Conservation (phyloP, 2,888 invertebrate genomes). For the Tenthredo livida region DNA sequence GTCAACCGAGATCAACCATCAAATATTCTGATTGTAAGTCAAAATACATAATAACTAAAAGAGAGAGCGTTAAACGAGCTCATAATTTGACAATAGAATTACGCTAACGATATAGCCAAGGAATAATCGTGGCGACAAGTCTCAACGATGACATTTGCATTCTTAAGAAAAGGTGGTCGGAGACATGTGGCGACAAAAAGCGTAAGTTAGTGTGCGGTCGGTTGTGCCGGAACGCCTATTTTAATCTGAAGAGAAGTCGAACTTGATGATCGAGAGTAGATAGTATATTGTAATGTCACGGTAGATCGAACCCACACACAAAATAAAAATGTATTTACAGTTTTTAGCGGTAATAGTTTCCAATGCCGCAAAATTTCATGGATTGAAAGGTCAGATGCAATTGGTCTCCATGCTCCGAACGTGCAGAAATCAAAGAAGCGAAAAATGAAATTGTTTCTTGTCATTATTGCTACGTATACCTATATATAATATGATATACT, state of each 20-base stretch:
- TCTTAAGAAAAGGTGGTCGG: constrained; percentile 9
- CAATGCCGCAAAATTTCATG: constrained; percentile 4
- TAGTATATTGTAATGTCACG: constrained; percentile 32
- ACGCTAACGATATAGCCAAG: constrained; percentile 9
- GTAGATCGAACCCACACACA: constrained; percentile 21
- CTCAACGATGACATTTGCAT: constrained; percentile 46
- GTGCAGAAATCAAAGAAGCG: constrained; percentile 4
- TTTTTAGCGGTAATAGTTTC: constrained; percentile 9
- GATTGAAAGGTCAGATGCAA: constrained; percentile 18
- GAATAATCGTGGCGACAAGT: not conserved
- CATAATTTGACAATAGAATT: constrained; percentile 26
- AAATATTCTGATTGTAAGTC: not conserved
- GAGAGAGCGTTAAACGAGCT: constrained; percentile 43
- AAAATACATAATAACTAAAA: not conserved
- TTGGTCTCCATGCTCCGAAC: not conserved
- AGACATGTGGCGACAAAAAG: constrained; percentile 30
- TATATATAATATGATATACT: not conserved
- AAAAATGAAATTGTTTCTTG: constrained; percentile 8
- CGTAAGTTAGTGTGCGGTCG: constrained; percentile 17
- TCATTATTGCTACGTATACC: not conserved
- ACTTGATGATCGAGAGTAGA: not conserved
- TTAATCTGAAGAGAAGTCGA: constrained; percentile 24
- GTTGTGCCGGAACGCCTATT: not conserved
- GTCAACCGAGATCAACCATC: not conserved
- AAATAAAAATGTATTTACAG: not conserved